Evolutionary conservation across 2,888 invertebrate genomes (phyloP), one percentile per base, ranked within the genome.

Genomic region (Tridacna crocea): DNA sequence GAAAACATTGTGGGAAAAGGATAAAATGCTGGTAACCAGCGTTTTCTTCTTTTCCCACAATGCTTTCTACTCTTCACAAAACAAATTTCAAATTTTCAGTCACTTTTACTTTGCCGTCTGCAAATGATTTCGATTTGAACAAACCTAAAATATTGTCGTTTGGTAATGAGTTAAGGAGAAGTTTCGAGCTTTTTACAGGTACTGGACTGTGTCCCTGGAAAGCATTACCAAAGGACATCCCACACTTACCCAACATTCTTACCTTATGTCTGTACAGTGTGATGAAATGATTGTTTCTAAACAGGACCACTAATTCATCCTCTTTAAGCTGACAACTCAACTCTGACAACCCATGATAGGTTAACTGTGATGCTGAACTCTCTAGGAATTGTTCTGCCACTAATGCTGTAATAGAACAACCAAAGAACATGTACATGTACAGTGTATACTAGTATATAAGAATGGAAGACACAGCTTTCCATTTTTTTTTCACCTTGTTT

Each of bases 281-380:
- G 79, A 94, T 95, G 92, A 96, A 96, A 90, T 96, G 96, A 91
- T 96, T 96, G 92, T 96, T 96, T 81, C 96, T 92, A 91, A 96
- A 96, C 78, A 96, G 93, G 51, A 96, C 95, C 72, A 95, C 95
- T 55, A 96, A 89, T 87, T 96, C 95, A 55, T 94, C 94, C 17
- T 95, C 95, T 77, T 94, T 93, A 79, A 96, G 91, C 13, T 93
- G 92, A 8, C 93, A 88, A 58, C 92, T 93, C 70, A 96, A 91
- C 83, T 95, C 95, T 90, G 94, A 94, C 26, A 96, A 92, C 2
- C 96, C 96, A 89, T 95, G 94, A 90, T 95, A 95, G 0, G 96
- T 96, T 82, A 96, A 91, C 91, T 96, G 96, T 51, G 95, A 94
- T 2, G 95, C 95, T 0, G 95, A 94, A 60, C 91, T 90, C 80